Evolutionary conservation across 2,113 vertebrate genomes (phyloP).

Genomic region (Amia ocellicauda): DNA sequence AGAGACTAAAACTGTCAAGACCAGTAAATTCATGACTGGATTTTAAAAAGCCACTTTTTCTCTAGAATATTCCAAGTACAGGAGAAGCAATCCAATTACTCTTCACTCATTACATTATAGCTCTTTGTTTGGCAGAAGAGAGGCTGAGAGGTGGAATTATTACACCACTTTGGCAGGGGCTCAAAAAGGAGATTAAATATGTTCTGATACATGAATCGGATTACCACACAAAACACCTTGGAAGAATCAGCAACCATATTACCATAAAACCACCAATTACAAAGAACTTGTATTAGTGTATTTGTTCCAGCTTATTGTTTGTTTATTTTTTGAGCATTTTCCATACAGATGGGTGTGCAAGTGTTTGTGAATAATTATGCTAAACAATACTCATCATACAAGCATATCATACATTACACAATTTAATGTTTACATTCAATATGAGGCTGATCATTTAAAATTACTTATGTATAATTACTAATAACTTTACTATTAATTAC

Average conservation of each 20-base stretch:
- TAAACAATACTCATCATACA: too few relatives aligned
- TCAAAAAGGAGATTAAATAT: conserved; percentile 22
- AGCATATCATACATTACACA: too few relatives aligned
- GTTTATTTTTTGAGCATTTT: too few relatives aligned
- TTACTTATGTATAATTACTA: too few relatives aligned
- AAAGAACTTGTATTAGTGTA: background rate
- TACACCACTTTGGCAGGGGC: conserved; percentile 18
- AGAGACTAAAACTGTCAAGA: background rate
- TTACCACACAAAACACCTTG: conserved; percentile 15
- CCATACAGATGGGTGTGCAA: too few relatives aligned
- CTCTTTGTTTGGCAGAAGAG: background rate
- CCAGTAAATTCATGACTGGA: conserved; percentile 2
- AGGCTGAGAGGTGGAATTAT: background rate
- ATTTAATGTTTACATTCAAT: too few relatives aligned
- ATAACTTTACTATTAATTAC: too few relatives aligned
- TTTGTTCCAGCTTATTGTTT: background rate
- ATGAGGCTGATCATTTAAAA: too few relatives aligned
- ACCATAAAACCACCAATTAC: background rate
- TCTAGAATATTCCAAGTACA: conserved; percentile 5
- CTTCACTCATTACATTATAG: conserved; percentile 11
- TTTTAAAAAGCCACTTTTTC: background rate
- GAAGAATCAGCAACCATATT: background rate
- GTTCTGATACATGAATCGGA: conserved; percentile 12
- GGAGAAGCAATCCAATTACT: conserved; percentile 6
- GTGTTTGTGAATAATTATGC: too few relatives aligned